These are phyloP conservation scores for Ciconia boyciana DNA, from an alignment of 2,113 vertebrate species.

Conservation along the genomic window DNA sequence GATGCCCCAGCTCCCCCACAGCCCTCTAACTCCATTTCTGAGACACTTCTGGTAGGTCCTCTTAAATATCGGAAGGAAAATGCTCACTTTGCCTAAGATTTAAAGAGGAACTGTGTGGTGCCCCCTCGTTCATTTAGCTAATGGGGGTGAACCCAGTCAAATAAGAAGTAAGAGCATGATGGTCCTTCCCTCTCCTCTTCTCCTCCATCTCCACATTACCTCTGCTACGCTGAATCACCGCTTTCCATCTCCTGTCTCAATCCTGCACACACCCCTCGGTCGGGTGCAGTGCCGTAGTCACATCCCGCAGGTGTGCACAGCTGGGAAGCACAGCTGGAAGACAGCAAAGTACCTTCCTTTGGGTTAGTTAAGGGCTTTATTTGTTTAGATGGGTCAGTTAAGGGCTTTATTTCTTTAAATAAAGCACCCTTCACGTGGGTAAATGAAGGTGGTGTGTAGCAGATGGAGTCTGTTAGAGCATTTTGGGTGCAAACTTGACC, in stretches of 20 bases:
- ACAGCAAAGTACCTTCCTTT: neutral
- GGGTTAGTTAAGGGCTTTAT: neutral
- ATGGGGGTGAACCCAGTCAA: neutral
- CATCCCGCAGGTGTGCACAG: neutral
- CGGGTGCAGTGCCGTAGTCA: neutral
- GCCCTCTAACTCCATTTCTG: neutral
- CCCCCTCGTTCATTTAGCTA: neutral
- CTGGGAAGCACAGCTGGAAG: neutral
- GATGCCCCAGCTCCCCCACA: rapidly evolving
- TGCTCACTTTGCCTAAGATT: neutral
- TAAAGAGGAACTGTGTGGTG: neutral
- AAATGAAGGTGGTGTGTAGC: neutral
- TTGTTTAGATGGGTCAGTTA: neutral
- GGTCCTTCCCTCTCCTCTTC: neutral
- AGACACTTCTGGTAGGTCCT: neutral
- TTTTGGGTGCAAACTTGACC: neutral
- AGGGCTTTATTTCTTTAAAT: neutral
- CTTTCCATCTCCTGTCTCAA: neutral
- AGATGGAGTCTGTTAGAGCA: neutral
- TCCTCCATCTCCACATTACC: neutral
- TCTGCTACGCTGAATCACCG: neutral
- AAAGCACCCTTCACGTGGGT: rapidly evolving
- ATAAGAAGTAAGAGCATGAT: neutral
- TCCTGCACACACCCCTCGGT: neutral
- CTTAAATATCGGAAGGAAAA: neutral